Evolutionary conservation across 2,113 vertebrate genomes (phyloP).

Genomic region (Notothenia coriiceps): DNA sequence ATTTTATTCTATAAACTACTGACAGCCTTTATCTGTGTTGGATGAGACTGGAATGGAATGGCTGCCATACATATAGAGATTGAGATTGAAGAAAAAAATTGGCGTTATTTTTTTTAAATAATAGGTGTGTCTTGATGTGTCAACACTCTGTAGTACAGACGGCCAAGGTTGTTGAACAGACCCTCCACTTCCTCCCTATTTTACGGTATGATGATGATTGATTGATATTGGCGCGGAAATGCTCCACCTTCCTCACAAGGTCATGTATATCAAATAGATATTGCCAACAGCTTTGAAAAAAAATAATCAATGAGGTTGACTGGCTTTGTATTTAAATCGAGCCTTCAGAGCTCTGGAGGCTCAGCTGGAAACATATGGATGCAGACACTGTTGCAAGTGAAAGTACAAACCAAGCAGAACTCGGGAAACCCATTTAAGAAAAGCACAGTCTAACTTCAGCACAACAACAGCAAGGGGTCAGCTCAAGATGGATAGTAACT

Average conservation of each 20-base stretch:
- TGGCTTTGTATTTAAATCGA: conserved; percentile 15
- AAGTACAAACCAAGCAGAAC: conserved; percentile 35
- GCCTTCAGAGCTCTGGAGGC: conserved; percentile 22
- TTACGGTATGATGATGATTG: conserved; percentile 45
- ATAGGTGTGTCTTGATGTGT: neutral
- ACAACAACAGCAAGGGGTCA: conserved; percentile 36
- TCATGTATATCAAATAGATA: conserved; percentile 53
- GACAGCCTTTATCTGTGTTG: too few species aligned
- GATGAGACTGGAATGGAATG: too few species aligned
- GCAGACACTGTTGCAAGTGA: conserved; percentile 2
- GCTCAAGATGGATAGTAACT: conserved; percentile 29
- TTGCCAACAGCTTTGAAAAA: conserved; percentile 4
- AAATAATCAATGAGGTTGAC: conserved; percentile 25
- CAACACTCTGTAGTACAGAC: conserved; percentile 8
- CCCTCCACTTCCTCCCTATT: neutral
- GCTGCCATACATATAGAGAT: too few species aligned
- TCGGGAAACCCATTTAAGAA: conserved; percentile 1
- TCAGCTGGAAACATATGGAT: neutral
- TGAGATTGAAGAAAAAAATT: too few species aligned
- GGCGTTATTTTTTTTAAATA: too few species aligned
- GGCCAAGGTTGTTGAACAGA: conserved; percentile 12
- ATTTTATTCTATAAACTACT: too few species aligned
- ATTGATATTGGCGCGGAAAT: conserved; percentile 45
- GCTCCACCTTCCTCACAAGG: conserved; percentile 48
- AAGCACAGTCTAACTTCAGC: conserved; percentile 20